phyloP scores from a whole-genome alignment of 2,888 invertebrate species.

The Aspidapion aeneum region DNA sequence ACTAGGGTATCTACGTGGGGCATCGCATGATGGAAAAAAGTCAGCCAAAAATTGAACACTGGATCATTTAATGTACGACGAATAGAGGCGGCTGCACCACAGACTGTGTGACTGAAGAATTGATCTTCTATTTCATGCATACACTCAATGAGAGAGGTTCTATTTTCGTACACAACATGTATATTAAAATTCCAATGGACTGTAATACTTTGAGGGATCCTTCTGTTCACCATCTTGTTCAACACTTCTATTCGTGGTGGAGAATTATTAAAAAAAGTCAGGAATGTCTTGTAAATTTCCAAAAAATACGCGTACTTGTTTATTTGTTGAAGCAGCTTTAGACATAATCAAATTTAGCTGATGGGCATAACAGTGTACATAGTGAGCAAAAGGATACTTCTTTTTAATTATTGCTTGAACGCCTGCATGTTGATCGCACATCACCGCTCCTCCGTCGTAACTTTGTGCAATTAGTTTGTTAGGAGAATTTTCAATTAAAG shows the following conservation, averaged over 20 bases:
- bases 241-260: conserved; percentile 28
- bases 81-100: conserved; percentile 13
- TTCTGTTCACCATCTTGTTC: conserved; percentile 21
- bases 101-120: conserved; percentile 11
- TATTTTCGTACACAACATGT: conserved; percentile 25
- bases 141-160: conserved; percentile 27
- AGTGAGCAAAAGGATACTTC: conserved; percentile 20
- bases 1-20: conserved; percentile 28
- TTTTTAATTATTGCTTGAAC: conserved; percentile 22
- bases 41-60: conserved; percentile 29
- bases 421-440: conserved; percentile 19
- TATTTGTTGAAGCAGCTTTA: conserved; percentile 18
- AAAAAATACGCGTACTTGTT: conserved; percentile 22
- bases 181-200: conserved; percentile 28
- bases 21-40: conserved; percentile 29
- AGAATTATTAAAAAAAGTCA: conserved; percentile 23
- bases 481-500: conserved; percentile 9
- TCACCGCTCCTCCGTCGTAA: conserved; percentile 22
- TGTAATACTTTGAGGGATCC: conserved; percentile 14
- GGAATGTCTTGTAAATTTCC: conserved; percentile 17
- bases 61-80: conserved; percentile 15
- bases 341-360: conserved; percentile 23
- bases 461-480: conserved; percentile 23
- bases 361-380: conserved; percentile 24
- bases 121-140: conserved; percentile 24